phyloP scores from a whole-genome alignment of 2,113 vertebrate species.

The Thalassarche chlororhynchos region DNA sequence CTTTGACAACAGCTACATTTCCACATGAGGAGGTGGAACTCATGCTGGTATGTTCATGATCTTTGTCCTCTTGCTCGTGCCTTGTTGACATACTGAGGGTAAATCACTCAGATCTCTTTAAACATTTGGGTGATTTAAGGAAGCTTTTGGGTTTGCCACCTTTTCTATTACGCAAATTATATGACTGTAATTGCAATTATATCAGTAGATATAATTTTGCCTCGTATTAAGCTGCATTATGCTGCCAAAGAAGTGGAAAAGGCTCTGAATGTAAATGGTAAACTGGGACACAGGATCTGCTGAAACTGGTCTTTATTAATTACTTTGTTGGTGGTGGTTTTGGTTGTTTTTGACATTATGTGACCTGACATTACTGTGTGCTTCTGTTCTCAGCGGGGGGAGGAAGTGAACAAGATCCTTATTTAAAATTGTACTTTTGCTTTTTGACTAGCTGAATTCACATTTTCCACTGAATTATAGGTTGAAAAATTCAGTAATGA shows the following conservation, averaged over 20 bases:
- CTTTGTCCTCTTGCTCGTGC: background rate
- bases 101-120: background rate
- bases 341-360: background rate
- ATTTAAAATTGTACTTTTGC: background rate
- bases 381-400: background rate
- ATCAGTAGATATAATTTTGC: background rate
- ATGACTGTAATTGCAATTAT: background rate
- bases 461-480: background rate
- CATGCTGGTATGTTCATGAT: accelerated
- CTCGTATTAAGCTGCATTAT: background rate
- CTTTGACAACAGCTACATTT: no score
- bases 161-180: background rate
- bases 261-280: background rate
- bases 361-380: background rate
- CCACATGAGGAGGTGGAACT: no score
- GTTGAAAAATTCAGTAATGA: background rate
- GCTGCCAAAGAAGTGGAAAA: background rate
- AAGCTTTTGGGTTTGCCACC: background rate
- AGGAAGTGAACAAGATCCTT: background rate
- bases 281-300: background rate
- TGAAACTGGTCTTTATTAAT: background rate
- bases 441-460: background rate
- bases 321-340: background rate
- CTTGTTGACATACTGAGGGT: background rate
- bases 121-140: background rate